A percentile compares a stretch with the other conserved stretches of the same genome.
phyloP scores from a whole-genome alignment of 2,797 vertebrate genomes.

The Tangara arthus region DNA sequence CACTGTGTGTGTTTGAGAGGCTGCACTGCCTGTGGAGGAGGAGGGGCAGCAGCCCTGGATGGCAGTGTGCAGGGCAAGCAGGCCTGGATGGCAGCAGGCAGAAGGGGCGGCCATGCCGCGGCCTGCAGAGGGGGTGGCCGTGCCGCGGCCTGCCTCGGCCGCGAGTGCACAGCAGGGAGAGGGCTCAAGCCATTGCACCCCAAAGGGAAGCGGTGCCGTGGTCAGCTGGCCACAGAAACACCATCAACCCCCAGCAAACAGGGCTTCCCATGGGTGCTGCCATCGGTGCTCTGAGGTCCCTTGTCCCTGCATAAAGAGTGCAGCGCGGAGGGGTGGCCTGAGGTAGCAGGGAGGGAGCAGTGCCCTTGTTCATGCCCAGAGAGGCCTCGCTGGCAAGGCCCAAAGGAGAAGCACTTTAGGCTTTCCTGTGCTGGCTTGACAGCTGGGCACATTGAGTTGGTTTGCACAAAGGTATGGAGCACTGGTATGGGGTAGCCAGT shows the following conservation, averaged over 20 bases:
- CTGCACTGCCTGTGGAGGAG: neutral
- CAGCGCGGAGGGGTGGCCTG: neutral
- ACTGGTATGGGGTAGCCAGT: neutral
- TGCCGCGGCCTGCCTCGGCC: too few relatives aligned
- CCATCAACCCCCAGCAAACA: fast-evolving
- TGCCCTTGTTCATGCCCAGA: neutral
- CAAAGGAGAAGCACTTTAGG: neutral
- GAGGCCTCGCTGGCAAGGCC: neutral
- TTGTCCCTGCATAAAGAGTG: neutral
- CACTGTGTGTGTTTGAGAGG: neutral
- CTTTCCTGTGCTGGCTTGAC: neutral
- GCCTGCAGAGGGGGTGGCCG: too few relatives aligned
- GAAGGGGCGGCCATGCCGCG: too few relatives aligned
- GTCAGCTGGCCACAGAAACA: neutral
- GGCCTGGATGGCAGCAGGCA: neutral
- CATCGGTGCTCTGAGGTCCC: neutral
- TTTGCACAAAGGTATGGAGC: fast-evolving
- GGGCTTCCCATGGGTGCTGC: fast-evolving
- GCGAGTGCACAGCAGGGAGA: too few relatives aligned
- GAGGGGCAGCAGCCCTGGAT: neutral
- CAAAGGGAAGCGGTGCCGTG: fast-evolving
- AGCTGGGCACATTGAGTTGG: neutral
- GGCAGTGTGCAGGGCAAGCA: neutral
- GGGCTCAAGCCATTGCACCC: too few relatives aligned
- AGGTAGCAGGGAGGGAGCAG: neutral